Evolutionary conservation across 2,888 invertebrate species (phyloP), one percentile per base, ranked within the genome.

Genomic region (Standfussiana lucernea): DNA sequence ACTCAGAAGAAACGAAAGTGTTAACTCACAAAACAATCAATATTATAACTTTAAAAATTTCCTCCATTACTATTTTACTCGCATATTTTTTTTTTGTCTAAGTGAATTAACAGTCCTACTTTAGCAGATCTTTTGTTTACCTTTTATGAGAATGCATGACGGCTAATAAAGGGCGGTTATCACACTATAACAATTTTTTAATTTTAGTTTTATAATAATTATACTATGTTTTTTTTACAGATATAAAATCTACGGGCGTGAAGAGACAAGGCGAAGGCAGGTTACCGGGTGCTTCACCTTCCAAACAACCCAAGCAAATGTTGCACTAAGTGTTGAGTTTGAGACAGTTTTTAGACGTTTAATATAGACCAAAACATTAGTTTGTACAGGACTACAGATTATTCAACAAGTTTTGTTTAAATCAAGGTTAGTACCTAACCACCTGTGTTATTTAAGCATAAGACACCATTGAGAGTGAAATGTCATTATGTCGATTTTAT

Each of bases 281-380:
- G 84, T 82, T 97, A 81, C 94, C 96, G 8, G 97, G 97, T 82
- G 96, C 97, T 11, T 97, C 97, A 32, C 96, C 97, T 2, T 96
- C 96, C 13, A 97, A 97, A 86, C 97, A 97, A 88, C 93, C 95
- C 24, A 97, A 97, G 86, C 95, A 95, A 89, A 85, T 96, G 83
- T 86, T 96, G 88, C 96, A 96, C 90, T 96, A 92, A 94, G 90
- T 89, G 89, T 86, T 88, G 77, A 86, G 80, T 80, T 82, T 80
- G 82, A 81, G 85, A 88, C 82, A 84, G 75, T 87, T 87, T 87
- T 83, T 78, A 83, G 73, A 80, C 56, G 24, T 84, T 84, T 74
- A 84, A 89, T 87, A 87, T 86, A 84, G 90, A 89, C 85, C 87
- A 86, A 90, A 89, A 83, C 77, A 82, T 89, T 88, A 87, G 86